Percentiles rank a stretch among this genome's conserved stretches.
Evolutionary conservation across 1,140 invertebrate genomes (phyloP).

Genomic region (Drosophila pallidifrons): DNA sequence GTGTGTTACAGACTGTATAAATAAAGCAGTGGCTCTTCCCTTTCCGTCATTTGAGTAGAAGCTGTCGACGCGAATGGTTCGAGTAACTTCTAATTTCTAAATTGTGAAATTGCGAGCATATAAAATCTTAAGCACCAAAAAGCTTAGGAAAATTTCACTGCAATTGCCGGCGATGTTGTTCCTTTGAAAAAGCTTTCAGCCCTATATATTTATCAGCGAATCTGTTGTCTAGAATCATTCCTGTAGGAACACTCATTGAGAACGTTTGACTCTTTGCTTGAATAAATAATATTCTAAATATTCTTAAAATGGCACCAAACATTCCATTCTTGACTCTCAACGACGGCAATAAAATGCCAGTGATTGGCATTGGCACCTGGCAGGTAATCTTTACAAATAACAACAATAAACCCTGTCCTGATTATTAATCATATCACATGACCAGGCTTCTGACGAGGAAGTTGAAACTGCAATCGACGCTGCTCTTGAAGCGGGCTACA

Average conservation of each 20-base stretch:
- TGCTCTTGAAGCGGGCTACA: constrained; percentile 87
- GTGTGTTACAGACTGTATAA: too few species aligned
- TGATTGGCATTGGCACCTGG: constrained; percentile 92
- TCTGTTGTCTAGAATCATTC: constrained; percentile 3
- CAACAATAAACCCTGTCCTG: constrained; percentile 46
- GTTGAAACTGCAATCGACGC: constrained; percentile 89
- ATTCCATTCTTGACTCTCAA: constrained; percentile 72
- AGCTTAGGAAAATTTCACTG: constrained; percentile 10
- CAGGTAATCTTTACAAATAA: constrained; percentile 86
- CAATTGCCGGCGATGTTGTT: constrained; percentile 11
- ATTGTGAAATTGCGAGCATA: too few species aligned
- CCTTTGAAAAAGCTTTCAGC: too few species aligned
- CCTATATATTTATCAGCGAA: too few species aligned
- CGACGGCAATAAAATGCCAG: constrained; percentile 88
- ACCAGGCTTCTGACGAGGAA: constrained; percentile 88
- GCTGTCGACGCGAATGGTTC: too few species aligned
- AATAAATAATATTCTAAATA: not conserved
- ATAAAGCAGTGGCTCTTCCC: too few species aligned
- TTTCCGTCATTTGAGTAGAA: too few species aligned
- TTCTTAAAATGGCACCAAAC: constrained; percentile 57
- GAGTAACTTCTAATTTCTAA: too few species aligned
- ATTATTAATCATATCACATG: constrained; percentile 53
- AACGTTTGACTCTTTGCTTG: constrained; percentile 14
- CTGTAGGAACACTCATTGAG: not conserved
- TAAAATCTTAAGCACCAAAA: not conserved